Evolutionary conservation across 2,113 vertebrate species (phyloP).

Genomic region (Brachypodius melanocephalos): DNA sequence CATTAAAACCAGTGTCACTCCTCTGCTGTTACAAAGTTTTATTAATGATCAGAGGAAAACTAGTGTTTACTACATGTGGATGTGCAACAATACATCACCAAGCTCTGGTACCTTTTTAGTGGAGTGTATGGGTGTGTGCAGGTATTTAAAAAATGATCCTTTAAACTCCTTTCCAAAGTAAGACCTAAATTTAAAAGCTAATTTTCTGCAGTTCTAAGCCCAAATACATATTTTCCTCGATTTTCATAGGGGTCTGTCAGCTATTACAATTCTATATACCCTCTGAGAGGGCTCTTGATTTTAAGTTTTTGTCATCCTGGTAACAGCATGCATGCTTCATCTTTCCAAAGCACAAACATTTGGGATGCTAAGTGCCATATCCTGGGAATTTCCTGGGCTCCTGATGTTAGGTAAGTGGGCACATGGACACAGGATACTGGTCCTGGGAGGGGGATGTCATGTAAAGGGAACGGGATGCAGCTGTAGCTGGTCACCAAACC

Average conservation of each 20-base stretch:
- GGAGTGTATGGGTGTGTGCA: not conserved
- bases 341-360: not conserved
- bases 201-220: not conserved
- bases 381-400: not conserved
- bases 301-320: not conserved
- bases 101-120: not conserved
- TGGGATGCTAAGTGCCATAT: not conserved
- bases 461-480: not conserved
- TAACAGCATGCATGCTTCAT: not conserved
- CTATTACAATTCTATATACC: not conserved
- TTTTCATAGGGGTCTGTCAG: not conserved
- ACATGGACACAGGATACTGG: not conserved
- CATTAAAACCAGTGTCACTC: not conserved
- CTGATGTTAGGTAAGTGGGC: rapidly evolving
- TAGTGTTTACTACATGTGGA: not conserved
- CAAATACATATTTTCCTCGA: not conserved
- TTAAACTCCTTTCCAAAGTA: not conserved
- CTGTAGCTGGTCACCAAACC: not conserved
- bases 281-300: not conserved
- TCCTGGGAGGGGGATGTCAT: not conserved
- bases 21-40: not conserved
- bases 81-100: not conserved
- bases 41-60: not conserved
- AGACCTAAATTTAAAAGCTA: not conserved
- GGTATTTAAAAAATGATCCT: not conserved